Evolutionary conservation across 2,888 invertebrate species (phyloP).

Genomic region (Panzeria rudis): DNA sequence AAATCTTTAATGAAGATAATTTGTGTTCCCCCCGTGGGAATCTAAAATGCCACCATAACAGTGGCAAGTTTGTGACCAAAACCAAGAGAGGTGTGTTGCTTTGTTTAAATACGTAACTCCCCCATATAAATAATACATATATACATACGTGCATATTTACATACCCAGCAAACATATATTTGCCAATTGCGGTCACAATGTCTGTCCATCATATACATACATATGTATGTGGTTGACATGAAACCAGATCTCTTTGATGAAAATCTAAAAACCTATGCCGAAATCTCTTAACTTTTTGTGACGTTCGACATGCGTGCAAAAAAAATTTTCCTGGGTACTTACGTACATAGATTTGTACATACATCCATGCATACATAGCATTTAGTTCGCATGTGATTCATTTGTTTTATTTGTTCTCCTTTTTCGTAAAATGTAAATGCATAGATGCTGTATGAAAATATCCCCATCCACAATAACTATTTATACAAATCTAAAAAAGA

Average conservation of each 20-base stretch:
- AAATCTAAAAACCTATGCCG: too few species aligned
- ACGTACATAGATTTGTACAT: neutral
- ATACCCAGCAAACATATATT: too few species aligned
- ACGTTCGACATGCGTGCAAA: too few species aligned
- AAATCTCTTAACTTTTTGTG: too few species aligned
- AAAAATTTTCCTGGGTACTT: too few species aligned
- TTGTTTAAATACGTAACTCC: slow-evolving; percentile 50
- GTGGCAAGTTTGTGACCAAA: slow-evolving; percentile 19
- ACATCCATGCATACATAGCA: slow-evolving; percentile 8
- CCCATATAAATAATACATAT: slow-evolving; percentile 46
- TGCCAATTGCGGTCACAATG: too few species aligned
- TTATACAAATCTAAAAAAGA: too few species aligned
- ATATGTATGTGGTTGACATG: neutral
- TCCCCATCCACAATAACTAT: slow-evolving; percentile 28
- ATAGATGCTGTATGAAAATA: slow-evolving; percentile 30
- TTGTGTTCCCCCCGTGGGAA: neutral
- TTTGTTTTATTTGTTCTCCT: slow-evolving; percentile 25
- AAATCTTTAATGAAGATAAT: too few species aligned
- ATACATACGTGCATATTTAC: slow-evolving; percentile 1
- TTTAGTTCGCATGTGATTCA: slow-evolving; percentile 68
- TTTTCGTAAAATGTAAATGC: slow-evolving; percentile 1
- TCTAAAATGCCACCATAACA: neutral
- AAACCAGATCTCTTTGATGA: too few species aligned
- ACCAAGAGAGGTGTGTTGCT: slow-evolving; percentile 55
- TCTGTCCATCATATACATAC: too few species aligned